Base-by-base conservation (phyloP, 2,797 vertebrate genomes). In the Okamejei kenojei region DNA sequence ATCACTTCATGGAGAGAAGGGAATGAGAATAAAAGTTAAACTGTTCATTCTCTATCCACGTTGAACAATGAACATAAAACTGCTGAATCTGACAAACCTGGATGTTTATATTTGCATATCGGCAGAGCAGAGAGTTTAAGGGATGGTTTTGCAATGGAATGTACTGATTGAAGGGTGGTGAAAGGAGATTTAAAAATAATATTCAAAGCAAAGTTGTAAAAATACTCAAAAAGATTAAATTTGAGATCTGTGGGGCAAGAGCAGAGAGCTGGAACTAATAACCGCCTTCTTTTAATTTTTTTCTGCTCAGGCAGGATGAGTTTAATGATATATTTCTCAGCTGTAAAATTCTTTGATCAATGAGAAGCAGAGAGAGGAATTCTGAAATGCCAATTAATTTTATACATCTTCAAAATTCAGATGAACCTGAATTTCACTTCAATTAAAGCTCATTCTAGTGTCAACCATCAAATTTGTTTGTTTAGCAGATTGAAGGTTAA, bases 401-500 rank as follows among this genome's bases (percentile, higher is more conserved):
- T 88, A 68, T 65, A 32, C 58, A 65, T 32, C 32, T 45, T 71
- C 32, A 54, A 73, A 71, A 38, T 91, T 21, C 32, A 15, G 11
- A n/a, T 76, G 45, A 74, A 92, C 71, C 38, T 68, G 73, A 32
- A 45, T 45, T 73, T 74, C 68, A 45, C 15, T 35, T 38, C 45
- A 54, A 54, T 58, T 76, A 29, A 9, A 91, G 3, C 23, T 74
- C 21, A 38, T 76, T 92, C 38, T 13, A 54, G n/a, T 92, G 38
- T 23, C 38, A 92, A 76, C 26, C 65, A 76, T 76, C 23, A 92
- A 29, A n/a, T 92, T 15, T 92, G 71, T 74, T 92, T 92, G 13
- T 92, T 73, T 58, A 54, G 38, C 71, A 54, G 35, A 76, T 4
- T 58, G 45, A 17, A 71, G 90, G 68, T 76, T 92, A 74, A 92